phyloP scores from a whole-genome alignment of 2,888 invertebrate genomes.

The Parascotia fuliginaria region DNA sequence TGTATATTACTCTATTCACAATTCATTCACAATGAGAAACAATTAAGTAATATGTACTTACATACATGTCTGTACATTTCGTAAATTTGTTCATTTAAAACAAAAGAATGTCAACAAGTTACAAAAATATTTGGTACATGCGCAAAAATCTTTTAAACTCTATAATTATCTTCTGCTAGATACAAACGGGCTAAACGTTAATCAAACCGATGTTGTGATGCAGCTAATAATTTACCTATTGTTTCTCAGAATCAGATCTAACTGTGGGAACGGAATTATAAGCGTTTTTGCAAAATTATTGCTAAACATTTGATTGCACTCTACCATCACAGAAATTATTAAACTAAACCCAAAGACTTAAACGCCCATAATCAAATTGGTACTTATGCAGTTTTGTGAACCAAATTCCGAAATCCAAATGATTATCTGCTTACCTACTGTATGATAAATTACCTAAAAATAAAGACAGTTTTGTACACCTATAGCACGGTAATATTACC shows the following conservation, averaged over 20 bases:
- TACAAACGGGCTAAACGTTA: constrained; percentile 14
- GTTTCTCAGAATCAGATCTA: constrained; percentile 42
- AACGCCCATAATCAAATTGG: too few relatives aligned
- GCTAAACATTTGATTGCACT: constrained; percentile 17
- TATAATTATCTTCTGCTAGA: constrained; percentile 4
- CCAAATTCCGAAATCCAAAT: not conserved
- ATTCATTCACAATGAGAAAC: too few relatives aligned
- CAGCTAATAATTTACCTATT: constrained; percentile 24
- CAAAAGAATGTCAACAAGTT: not conserved
- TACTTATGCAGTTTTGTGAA: constrained; percentile 2
- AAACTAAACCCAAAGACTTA: constrained; percentile 1
- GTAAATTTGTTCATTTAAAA: not conserved
- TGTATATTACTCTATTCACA: too few relatives aligned
- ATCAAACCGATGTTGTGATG: constrained; percentile 13
- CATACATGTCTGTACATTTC: not conserved
- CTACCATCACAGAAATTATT: constrained; percentile 21
- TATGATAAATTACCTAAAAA: not conserved
- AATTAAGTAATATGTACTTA: not conserved
- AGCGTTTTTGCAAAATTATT: constrained; percentile 37
- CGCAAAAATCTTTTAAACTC: constrained; percentile 5
- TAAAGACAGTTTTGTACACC: too few relatives aligned
- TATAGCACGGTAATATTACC: too few relatives aligned
- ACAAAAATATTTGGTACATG: constrained; percentile 3
- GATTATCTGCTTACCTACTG: not conserved
- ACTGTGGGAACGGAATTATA: constrained; percentile 44